Evolutionary conservation across 2,888 invertebrate species (phyloP), one percentile per base, ranked within the genome.

Genomic region (Criorhina ranunculi): DNA sequence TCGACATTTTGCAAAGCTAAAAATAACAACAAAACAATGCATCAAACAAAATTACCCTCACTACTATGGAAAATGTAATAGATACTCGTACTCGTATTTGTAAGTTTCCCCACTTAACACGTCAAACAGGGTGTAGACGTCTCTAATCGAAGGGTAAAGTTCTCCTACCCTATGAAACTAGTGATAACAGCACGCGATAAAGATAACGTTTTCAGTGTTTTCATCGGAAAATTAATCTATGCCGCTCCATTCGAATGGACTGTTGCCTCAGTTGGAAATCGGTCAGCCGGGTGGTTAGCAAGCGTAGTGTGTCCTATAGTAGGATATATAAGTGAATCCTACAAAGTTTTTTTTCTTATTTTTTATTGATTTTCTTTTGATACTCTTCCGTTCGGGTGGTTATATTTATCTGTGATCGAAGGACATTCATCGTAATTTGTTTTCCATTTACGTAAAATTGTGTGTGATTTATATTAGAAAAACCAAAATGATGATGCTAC

Each of bases 81-180:
- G 51, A 75, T 66, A 66, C 37, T 57, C 33, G 8, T 59, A 6
- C 12, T 0, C 8, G n/a, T 19, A 31, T n/a, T 5, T 15, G n/a
- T n/a, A n/a, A n/a, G n/a, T n/a, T 12, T 0, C 5, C 42, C 49
- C n/a, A n/a, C n/a, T n/a, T n/a, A n/a, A n/a, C n/a, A 40, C 17
- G 17, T n/a, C 12, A 24, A 15, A 17, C 4, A 15, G 12, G 37
- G 7, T 40, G n/a, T 24, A 24, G 24, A 3, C 24, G 49, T 59
- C 40, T 60, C 40, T 60, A 66, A 64, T 42, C 64, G 75, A 66
- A 55, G 79, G 79, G 79, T 83, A 83, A 83, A 83, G 83, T 85
- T 85, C 85, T 75, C 49, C 75, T 70, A 70, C 79, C 70, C 75
- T 70, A n/a, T n/a, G 49, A 29, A 19, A 15, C 40, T 12, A 40